Conservation (phyloP, 2,888 invertebrate genomes). For the Epirrhoe alternata region DNA sequence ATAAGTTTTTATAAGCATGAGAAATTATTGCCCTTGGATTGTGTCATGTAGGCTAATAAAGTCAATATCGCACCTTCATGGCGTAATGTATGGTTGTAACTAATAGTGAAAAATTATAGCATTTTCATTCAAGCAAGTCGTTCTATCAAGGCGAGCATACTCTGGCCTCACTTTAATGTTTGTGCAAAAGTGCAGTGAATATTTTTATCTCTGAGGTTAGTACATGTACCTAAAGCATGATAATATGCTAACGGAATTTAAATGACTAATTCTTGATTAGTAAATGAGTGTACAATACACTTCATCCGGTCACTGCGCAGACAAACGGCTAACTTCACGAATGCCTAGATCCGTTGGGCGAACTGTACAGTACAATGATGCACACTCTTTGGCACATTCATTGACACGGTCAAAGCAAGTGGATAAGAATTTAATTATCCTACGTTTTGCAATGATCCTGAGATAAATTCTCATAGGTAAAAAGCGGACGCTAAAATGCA, state of each 20-base stretch:
- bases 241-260: background rate
- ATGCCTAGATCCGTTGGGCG: too few relatives aligned
- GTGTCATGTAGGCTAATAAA: background rate
- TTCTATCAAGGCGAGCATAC: constrained; percentile 36
- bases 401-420: too few relatives aligned
- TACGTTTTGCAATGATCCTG: too few relatives aligned
- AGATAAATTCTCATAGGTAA: too few relatives aligned
- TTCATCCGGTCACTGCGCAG: too few relatives aligned
- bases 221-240: constrained; percentile 2
- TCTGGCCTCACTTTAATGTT: constrained; percentile 35
- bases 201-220: constrained; percentile 24
- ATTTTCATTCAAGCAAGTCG: constrained; percentile 34
- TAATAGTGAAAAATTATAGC: constrained; percentile 24
- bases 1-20: too few relatives aligned
- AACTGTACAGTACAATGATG: too few relatives aligned
- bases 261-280: background rate
- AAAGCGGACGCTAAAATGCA: too few relatives aligned
- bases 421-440: too few relatives aligned
- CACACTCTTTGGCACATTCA: too few relatives aligned
- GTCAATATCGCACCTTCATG: background rate
- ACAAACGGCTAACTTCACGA: too few relatives aligned
- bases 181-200: constrained; percentile 15
- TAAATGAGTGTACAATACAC: too few relatives aligned
- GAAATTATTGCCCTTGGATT: background rate
- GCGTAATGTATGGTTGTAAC: background rate